A percentile compares a stretch with the other conserved stretches of the same genome.
phyloP scores from a whole-genome alignment of 2,113 vertebrate species.

The Nesogale talazaci region DNA sequence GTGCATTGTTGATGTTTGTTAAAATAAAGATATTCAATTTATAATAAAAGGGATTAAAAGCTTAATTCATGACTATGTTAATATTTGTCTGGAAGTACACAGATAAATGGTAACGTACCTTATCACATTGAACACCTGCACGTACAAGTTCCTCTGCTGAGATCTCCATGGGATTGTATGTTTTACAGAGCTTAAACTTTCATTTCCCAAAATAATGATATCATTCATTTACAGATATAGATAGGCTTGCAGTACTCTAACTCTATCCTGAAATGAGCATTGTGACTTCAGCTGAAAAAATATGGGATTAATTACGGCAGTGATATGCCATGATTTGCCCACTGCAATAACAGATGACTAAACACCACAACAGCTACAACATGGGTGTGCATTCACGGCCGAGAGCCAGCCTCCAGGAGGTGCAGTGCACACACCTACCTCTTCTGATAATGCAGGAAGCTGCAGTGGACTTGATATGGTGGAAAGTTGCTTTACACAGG shows the following conservation, averaged over 20 bases:
- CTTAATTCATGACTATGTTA: conserved; percentile 96
- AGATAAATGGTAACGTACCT: conserved; percentile 93
- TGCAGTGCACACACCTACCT: fast-evolving
- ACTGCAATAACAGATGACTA: conserved; percentile 74
- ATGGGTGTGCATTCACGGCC: fast-evolving
- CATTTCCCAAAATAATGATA: conserved; percentile 93
- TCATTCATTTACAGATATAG: conserved; percentile 92
- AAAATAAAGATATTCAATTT: conserved; percentile 97
- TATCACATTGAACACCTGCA: conserved; percentile 94
- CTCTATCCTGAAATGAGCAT: conserved; percentile 85
- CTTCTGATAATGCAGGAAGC: not conserved
- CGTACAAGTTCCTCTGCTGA: conserved; percentile 89
- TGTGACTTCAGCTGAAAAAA: conserved; percentile 85
- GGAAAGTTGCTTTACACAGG: fast-evolving
- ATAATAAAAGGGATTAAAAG: conserved; percentile 95
- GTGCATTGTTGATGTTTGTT: conserved; percentile 92
- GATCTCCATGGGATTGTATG: conserved; percentile 91
- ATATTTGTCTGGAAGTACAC: conserved; percentile 93
- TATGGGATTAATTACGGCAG: conserved; percentile 86
- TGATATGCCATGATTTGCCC: conserved; percentile 65
- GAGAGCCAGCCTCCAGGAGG: fast-evolving
- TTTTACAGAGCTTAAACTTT: conserved; percentile 91
- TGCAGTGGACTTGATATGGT: fast-evolving
- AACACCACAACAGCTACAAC: not conserved
- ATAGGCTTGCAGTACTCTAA: conserved; percentile 87